These are phyloP conservation scores for Acropora yongei DNA, from an alignment of 64 coral and sea anemone species.

Conservation along the genomic window DNA sequence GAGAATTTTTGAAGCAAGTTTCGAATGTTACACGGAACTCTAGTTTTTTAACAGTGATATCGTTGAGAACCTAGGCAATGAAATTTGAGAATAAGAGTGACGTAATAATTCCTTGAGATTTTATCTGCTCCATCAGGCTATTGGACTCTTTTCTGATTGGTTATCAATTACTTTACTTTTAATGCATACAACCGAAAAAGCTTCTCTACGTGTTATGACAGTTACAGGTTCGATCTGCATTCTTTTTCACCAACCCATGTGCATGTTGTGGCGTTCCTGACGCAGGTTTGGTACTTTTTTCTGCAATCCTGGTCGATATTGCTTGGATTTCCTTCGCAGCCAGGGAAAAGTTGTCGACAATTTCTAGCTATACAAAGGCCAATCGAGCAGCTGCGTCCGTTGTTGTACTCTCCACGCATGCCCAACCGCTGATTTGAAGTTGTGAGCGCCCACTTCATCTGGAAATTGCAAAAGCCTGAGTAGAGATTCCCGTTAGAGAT, in stretches of 20 bases:
- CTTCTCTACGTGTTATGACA: not conserved
- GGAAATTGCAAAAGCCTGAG: not conserved
- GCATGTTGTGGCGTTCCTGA: not conserved
- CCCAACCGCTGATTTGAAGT: not conserved
- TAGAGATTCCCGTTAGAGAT: not conserved
- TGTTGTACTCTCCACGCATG: not conserved
- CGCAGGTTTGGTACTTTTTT: not conserved
- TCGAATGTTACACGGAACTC: no score
- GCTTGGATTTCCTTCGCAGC: not conserved
- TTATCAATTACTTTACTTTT: no score
- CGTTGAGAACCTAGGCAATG: no score
- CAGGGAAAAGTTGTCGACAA: not conserved
- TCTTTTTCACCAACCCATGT: not conserved
- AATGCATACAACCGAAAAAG: no score
- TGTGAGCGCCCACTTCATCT: not conserved
- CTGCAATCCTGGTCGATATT: not conserved
- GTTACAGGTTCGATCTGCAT: not conserved
- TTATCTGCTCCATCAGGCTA: not conserved
- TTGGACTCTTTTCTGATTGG: not conserved
- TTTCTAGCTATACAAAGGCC: not conserved
- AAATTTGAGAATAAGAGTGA: not conserved
- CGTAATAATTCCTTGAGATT: not conserved
- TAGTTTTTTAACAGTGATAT: no score
- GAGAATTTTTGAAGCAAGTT: no score
- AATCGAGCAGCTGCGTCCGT: constrained; percentile 14